These are phyloP conservation scores for Hylyphantes graminicola DNA, from an alignment of 1,140 invertebrate genomes.

Conservation along the genomic window DNA sequence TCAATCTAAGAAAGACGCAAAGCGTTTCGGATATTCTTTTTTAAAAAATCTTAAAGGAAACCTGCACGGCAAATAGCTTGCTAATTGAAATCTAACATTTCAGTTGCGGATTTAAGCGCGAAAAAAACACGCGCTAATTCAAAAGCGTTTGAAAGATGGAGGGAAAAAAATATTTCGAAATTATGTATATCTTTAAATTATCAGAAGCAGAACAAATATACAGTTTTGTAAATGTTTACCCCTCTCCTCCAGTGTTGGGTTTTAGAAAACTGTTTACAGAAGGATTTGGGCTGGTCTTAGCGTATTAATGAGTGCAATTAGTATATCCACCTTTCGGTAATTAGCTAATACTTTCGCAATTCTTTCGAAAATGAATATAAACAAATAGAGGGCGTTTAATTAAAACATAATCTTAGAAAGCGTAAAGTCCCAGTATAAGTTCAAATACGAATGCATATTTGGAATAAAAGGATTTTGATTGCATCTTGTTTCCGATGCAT, in stretches of 20 bases:
- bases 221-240: constrained; percentile 59
- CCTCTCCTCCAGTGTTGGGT: constrained; percentile 22
- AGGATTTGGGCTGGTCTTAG: constrained; percentile 56
- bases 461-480: constrained; percentile 44
- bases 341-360: constrained; percentile 59
- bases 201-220: constrained; percentile 56
- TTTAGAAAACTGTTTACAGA: constrained; percentile 58
- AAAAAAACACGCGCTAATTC: constrained; percentile 39
- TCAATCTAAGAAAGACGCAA: constrained; percentile 60
- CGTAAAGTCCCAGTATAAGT: constrained; percentile 44
- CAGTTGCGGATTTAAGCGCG: constrained; percentile 26
- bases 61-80: constrained; percentile 52
- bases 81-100: constrained; percentile 61
- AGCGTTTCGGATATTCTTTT: constrained; percentile 53
- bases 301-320: constrained; percentile 59
- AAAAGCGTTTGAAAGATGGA: not conserved
- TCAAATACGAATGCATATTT: constrained; percentile 53
- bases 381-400: constrained; percentile 57
- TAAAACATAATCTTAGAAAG: constrained; percentile 58
- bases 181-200: constrained; percentile 61
- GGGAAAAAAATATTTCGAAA: constrained; percentile 36
- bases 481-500: constrained; percentile 14
- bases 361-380: constrained; percentile 51
- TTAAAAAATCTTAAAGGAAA: constrained; percentile 53
- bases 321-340: constrained; percentile 57